Evolutionary conservation across 1,140 invertebrate species (phyloP), one percentile per base, ranked within the genome.

Genomic region (Druon quercuslanigerum): DNA sequence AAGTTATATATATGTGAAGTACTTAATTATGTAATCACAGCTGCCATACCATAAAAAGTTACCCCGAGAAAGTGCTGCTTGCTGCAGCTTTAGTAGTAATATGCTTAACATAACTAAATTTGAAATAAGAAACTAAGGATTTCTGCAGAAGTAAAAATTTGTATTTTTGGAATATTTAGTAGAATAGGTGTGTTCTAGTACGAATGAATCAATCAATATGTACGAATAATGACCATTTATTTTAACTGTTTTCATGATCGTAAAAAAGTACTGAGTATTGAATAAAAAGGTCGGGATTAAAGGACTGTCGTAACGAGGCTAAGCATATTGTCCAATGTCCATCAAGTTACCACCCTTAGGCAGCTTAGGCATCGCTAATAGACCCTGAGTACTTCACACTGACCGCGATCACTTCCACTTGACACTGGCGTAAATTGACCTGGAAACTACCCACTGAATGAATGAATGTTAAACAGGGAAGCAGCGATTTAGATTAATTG

Each of bases 381-480:
- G 79, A 82, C 75, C 76, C 75, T 71, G 54, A 83, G 77, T 75
- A 82, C 76, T 84, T 73, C 33, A 75, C 52, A 51, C 19, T 50
- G 60, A 66, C 46, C 71, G 74, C 50, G 66, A 84, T 82, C 56
- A 71, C 75, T 84, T 83, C 56, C 79, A 51, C 57, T 77, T 74
- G 75, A 74, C 73, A 73, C 71, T n/a, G 77, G 33, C 52, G 83
- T 74, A 83, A 83, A 84, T 83, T 79, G 71, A 82, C 74, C 79
- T 19, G 60, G 40, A 14, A 56, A 51, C 57, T 73, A 75, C 76
- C 73, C 56, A 52, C 9, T 72, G 80, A 82, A 83, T 84, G 60
- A 66, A 66, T 66, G 79, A 83, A 73, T 81, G 77, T 74, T 52
- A 78, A 82, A 84, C 74, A 75, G 75, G 71, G 77, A 73, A 75